A percentile compares a stretch with the other conserved stretches of the same genome.
Evolutionary conservation across 2,113 vertebrate genomes (phyloP).

Genomic region (Rutilus rutilus): DNA sequence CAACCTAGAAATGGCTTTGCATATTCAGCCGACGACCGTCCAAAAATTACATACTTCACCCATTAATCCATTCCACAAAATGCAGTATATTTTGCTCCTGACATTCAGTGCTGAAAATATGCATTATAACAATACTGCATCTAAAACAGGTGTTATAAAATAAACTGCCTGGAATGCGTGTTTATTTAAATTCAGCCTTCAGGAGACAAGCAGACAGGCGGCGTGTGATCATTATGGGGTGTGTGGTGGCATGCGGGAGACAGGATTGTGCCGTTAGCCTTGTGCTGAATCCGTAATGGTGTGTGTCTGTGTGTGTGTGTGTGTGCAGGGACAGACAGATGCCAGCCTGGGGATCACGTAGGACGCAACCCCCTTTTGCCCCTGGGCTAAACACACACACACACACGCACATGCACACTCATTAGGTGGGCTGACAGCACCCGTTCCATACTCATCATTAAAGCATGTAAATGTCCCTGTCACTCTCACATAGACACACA

Average conservation of each 20-base stretch:
- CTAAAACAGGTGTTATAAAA: slow-evolving; percentile 35
- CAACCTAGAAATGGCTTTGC: neutral
- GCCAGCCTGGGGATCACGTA: slow-evolving; percentile 62
- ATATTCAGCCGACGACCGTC: neutral
- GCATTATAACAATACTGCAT: neutral
- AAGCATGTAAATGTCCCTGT: slow-evolving; percentile 79
- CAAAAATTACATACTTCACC: neutral
- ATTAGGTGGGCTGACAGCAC: slow-evolving; percentile 77
- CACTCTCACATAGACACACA: slow-evolving; percentile 65
- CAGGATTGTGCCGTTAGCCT: slow-evolving; percentile 27
- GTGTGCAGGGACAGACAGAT: slow-evolving; percentile 66
- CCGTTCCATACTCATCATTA: slow-evolving; percentile 80
- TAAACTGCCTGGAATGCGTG: slow-evolving; percentile 1
- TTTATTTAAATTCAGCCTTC: slow-evolving; percentile 44
- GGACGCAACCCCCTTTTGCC: slow-evolving; percentile 48
- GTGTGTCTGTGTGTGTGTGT: neutral
- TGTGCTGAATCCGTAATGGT: slow-evolving; percentile 35
- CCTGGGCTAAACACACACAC: slow-evolving; percentile 53
- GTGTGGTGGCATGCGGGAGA: slow-evolving; percentile 35
- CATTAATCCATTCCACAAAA: neutral
- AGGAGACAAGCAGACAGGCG: slow-evolving; percentile 16
- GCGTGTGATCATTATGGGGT: slow-evolving; percentile 46
- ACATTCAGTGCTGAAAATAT: slow-evolving; percentile 6
- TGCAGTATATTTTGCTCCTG: neutral
- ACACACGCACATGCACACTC: slow-evolving; percentile 56